Evolutionary conservation across 2,113 vertebrate species (phyloP).

Genomic region (Hippocampus comes): DNA sequence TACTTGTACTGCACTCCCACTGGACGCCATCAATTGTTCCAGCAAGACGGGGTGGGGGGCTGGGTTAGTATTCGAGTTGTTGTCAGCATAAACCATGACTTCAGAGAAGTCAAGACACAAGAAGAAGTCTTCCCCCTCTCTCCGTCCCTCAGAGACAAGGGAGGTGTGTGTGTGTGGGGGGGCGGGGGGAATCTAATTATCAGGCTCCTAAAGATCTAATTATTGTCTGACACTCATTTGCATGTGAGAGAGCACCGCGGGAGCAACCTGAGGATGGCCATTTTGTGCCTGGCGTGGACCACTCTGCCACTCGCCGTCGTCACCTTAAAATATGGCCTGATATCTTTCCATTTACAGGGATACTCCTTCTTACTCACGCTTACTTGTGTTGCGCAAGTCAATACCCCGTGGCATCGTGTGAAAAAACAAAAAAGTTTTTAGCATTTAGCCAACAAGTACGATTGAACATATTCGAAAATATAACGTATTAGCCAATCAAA

Average conservation of each 20-base stretch:
- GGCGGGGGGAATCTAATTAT: conserved; percentile 70
- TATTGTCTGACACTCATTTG: conserved; percentile 70
- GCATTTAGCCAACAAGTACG: background rate
- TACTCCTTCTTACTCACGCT: too few relatives aligned
- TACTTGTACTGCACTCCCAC: conserved; percentile 23
- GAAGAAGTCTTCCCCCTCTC: conserved; percentile 57
- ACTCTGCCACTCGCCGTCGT: conserved; percentile 31
- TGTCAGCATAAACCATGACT: conserved; percentile 54
- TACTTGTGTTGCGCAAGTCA: too few relatives aligned
- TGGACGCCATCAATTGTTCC: conserved; percentile 27
- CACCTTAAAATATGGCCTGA: background rate
- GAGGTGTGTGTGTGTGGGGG: too few relatives aligned
- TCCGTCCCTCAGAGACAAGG: conserved; percentile 52
- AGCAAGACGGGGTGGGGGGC: conserved; percentile 4
- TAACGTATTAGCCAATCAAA: background rate
- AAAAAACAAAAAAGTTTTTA: too few relatives aligned
- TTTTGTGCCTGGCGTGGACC: conserved; percentile 62
- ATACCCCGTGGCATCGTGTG: too few relatives aligned
- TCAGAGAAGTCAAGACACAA: conserved; percentile 54
- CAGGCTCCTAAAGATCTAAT: conserved; percentile 72
- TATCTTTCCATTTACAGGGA: background rate
- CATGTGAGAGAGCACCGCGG: conserved; percentile 65
- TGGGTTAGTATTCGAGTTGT: conserved; percentile 9
- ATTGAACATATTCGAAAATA: background rate
- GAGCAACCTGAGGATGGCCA: conserved; percentile 64